Base-by-base conservation (phyloP, 2,888 invertebrate species). In the Stenoptilia bipunctidactyla region DNA sequence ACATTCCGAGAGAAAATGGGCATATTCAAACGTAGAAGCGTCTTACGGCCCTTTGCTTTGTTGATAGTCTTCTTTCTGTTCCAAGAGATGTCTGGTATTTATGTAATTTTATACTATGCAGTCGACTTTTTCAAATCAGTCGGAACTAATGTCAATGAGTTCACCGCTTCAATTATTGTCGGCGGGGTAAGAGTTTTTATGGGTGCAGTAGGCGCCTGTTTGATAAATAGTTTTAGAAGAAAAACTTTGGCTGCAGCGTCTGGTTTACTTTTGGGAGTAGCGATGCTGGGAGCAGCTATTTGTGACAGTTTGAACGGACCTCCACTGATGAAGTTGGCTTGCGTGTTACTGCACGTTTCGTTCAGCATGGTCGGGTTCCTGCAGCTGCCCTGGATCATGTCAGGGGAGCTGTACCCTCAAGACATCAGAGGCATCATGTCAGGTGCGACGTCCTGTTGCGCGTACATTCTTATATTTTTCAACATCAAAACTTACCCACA, bases 311-410 rank as follows among this genome's bases (percentile, higher is more conserved):
- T 91, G 42, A 68, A 88, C 14, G 83, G 83, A 10, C 77, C 77
- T 1, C 82, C 85, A 0, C 45, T 80, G 10, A 55, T 83, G 1
- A 83, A 82, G 15, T 56, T 91, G 2, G 72, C 88, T 0, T 90
- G 90, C 48, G 83, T 92, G 0, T 66, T 90, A 15, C 71, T 88
- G 12, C 90, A 91, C 58, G 91, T 92, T 0, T 87, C 88, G 0
- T 89, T 89, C 53, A 90, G 90, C 45, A 92, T 91, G 91, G 83
- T 91, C 1, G 91, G 91, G 0, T 90, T 90, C 63, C 64, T 91
- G 0, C 91, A 91, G 15, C 72, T 92, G 2, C 91, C 91, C 0
- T 91, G 91, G 90, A 88, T 91, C 15, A 88, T 92, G 87, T 90
- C 89, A 0, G 90, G 90, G 1, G 91, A 91, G 55, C 58, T 91